Evolutionary conservation across 2,113 vertebrate species (phyloP), one percentile per base, ranked within the genome.

Genomic region (Columba livia): DNA sequence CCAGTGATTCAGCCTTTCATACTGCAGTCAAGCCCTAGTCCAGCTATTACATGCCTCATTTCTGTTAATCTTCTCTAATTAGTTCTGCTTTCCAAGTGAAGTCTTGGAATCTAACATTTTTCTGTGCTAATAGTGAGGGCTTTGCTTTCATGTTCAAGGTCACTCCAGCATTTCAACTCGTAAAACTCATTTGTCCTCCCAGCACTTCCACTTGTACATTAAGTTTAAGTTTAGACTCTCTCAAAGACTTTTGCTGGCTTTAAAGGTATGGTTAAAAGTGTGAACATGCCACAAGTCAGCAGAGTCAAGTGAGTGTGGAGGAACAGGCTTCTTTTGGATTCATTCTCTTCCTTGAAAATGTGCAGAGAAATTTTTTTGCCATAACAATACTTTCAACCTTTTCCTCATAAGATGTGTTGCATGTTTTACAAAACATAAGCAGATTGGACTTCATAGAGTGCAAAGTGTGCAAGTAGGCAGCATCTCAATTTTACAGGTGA

Each of bases 31-130:
- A 94, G 57, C 91, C 80, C 90, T 89, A 94, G 91, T 96, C 94
- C 74, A 90, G 62, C 50, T 89, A 94, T 96, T 97, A 93, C 61
- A 85, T 80, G 93, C 93, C 79, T 97, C 85, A 83, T 75, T 96
- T 95, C 82, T 70, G 91, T 94, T 95, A 96, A 97, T 96, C 85
- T 90, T 79, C 73, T 93, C 72, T 94, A 94, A 96, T 98, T 97
- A 95, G 82, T 97, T 98, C 97, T 96, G 94, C 90, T 94, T 92
- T 81, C 89, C 82, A 91, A 88, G 79, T 88, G 79, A 89, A 83
- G 74, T 81, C 80, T 89, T 44, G 42, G 67, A 94, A 77, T 79
- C 75, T 72, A 91, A 90, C 36, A 72, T 86, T 96, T 94, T 92
- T 61, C 62, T 85, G n/a, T 74, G 57, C 71, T 92, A 93, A 89